Evolutionary conservation across 2,888 invertebrate species (phyloP).

Genomic region (Euplexia lucipara): DNA sequence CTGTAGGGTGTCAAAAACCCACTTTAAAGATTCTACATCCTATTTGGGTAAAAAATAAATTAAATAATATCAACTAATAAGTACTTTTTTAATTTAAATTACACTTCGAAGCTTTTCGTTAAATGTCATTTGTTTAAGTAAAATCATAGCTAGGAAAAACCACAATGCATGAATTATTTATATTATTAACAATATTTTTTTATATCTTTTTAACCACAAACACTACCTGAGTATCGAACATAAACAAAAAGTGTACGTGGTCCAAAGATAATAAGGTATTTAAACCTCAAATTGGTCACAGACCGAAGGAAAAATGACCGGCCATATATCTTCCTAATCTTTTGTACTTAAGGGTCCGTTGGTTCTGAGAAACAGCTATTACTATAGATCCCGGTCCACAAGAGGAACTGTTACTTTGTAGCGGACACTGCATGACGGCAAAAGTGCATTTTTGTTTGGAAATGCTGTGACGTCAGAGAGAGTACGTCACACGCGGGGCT

Average conservation of each 20-base stretch:
- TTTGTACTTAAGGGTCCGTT: conserved; percentile 83
- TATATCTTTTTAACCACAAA: conserved; percentile 71
- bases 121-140: not conserved
- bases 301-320: conserved; percentile 77
- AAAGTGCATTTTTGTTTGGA: conserved; percentile 87
- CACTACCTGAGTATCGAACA: conserved; percentile 72
- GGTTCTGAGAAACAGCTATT: conserved; percentile 82
- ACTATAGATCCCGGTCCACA: conserved; percentile 88
- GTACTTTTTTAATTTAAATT: conserved; percentile 8
- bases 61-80: too few relatives aligned
- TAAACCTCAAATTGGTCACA: conserved; percentile 88
- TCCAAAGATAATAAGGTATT: conserved; percentile 76
- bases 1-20: too few relatives aligned
- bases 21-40: too few relatives aligned
- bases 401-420: conserved; percentile 86
- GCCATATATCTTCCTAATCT: conserved; percentile 82
- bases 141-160: conserved; percentile 14
- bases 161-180: conserved; percentile 3
- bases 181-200: conserved; percentile 34
- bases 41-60: too few relatives aligned
- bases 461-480: conserved; percentile 86
- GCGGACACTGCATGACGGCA: conserved; percentile 81
- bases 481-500: conserved; percentile 73
- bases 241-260: conserved; percentile 73
- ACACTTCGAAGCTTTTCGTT: not conserved